A percentile compares a stretch with the other conserved stretches of the same genome.
These are phyloP conservation scores for Gambusia yucatana DNA, from an alignment of 2,797 vertebrate genomes.

Conservation along the genomic window DNA sequence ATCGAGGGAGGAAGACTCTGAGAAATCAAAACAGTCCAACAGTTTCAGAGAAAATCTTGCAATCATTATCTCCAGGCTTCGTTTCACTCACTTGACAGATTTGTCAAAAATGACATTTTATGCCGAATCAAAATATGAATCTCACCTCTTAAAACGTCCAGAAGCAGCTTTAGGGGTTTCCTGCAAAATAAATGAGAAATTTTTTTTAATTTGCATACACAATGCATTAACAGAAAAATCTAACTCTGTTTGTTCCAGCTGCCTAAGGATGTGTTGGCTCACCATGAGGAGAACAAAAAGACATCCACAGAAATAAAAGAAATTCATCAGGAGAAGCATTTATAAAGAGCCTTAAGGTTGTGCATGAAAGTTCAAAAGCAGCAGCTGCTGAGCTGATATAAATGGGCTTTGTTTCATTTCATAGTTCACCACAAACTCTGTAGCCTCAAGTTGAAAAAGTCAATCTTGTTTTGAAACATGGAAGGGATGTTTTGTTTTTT, in stretches of 20 bases:
- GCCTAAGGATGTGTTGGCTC: constrained; percentile 30
- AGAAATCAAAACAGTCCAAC: constrained; percentile 10
- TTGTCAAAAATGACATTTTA: constrained; percentile 28
- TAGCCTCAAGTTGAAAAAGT: constrained; percentile 48
- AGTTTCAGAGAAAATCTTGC: constrained; percentile 4
- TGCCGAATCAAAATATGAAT: constrained; percentile 11
- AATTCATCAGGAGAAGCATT: constrained; percentile 54
- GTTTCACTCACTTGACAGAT: constrained; percentile 27
- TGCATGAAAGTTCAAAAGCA: constrained; percentile 38
- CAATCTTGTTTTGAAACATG: constrained; percentile 53
- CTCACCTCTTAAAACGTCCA: constrained; percentile 92
- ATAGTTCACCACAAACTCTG: constrained; percentile 45
- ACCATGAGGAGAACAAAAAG: constrained; percentile 10
- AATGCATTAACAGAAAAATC: constrained; percentile 13
- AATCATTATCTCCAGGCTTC: constrained; percentile 41
- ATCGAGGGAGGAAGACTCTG: not conserved
- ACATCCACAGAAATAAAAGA: constrained; percentile 30
- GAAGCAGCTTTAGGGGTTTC: constrained; percentile 86
- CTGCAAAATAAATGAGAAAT: constrained; percentile 71
- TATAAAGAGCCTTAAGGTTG: constrained; percentile 59
- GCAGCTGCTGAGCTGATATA: constrained; percentile 56
- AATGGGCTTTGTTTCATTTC: constrained; percentile 56
- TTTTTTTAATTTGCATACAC: not conserved
- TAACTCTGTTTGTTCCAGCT: constrained; percentile 1
- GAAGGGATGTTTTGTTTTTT: constrained; percentile 48